Evolutionary conservation across 2,797 vertebrate species (phyloP).

Genomic region (Acropternis orthonyx): DNA sequence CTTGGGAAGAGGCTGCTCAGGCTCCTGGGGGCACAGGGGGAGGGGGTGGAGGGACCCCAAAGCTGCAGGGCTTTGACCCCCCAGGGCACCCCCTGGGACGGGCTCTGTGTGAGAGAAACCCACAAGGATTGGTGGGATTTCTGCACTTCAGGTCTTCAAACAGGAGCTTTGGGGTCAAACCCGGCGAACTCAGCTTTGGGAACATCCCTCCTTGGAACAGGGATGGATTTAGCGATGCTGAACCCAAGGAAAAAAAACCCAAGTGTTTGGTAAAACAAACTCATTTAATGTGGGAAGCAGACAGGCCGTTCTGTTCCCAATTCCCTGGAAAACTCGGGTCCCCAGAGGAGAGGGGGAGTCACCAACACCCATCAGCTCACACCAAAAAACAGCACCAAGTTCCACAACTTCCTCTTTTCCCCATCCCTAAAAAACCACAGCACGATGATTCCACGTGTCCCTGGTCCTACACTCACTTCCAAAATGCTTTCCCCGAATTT

Average conservation of each 20-base stretch:
- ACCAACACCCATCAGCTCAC: rapidly evolving
- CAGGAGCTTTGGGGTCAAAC: not conserved
- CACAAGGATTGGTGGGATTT: not conserved
- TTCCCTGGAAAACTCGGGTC: not conserved
- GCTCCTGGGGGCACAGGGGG: too few relatives aligned
- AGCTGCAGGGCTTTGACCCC: not conserved
- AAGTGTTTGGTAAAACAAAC: not conserved
- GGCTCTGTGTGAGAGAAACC: not conserved
- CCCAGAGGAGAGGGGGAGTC: not conserved
- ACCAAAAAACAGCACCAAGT: not conserved
- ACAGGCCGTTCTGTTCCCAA: not conserved
- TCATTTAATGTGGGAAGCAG: not conserved
- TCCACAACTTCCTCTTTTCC: too few relatives aligned
- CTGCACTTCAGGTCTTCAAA: rapidly evolving
- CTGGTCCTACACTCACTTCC: rapidly evolving
- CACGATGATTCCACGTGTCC: not conserved
- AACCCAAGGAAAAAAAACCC: not conserved
- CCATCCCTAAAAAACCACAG: not conserved
- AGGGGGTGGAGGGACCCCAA: not conserved
- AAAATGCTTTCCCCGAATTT: not conserved
- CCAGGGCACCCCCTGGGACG: rapidly evolving
- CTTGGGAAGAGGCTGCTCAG: too few relatives aligned
- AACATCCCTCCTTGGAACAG: rapidly evolving
- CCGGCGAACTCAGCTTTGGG: rapidly evolving
- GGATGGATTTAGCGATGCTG: rapidly evolving